phyloP scores from a whole-genome alignment of 2,113 vertebrate genomes.

The Euleptes europaea region DNA sequence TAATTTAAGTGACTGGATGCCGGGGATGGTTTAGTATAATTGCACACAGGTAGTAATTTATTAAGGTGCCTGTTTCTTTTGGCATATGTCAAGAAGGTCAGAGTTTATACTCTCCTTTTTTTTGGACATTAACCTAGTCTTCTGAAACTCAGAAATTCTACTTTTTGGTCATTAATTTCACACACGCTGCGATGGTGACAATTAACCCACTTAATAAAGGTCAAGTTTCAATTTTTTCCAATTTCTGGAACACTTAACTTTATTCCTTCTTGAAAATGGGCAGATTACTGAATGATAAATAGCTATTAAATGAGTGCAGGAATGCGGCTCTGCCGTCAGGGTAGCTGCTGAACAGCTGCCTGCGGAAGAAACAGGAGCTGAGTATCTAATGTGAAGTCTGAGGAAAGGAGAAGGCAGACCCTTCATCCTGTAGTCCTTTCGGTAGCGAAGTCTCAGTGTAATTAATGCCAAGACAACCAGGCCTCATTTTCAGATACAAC shows the following conservation, averaged over 20 bases:
- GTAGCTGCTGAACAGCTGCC: constrained; percentile 50
- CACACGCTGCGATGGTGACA: constrained; percentile 84
- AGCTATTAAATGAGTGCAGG: constrained; percentile 76
- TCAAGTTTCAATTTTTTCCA: constrained; percentile 84
- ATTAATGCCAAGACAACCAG: background rate
- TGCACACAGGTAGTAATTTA: constrained; percentile 78
- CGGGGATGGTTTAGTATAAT: constrained; percentile 74
- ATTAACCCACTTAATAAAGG: constrained; percentile 88
- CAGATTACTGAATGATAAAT: constrained; percentile 78
- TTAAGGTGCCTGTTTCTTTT: constrained; percentile 74
- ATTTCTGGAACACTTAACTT: constrained; percentile 82
- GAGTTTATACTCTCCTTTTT: constrained; percentile 78
- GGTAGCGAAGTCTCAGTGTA: constrained; percentile 33
- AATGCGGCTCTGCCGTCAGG: constrained; percentile 71
- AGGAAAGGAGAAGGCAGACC: background rate
- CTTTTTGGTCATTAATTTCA: constrained; percentile 83
- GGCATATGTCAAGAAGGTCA: constrained; percentile 81
- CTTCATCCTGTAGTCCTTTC: background rate
- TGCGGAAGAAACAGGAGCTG: constrained; percentile 48
- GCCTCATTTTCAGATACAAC: background rate
- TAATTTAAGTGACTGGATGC: constrained; percentile 75
- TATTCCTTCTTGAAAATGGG: constrained; percentile 79
- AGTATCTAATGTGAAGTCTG: constrained; percentile 50
- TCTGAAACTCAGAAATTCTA: constrained; percentile 77
- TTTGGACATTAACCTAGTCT: constrained; percentile 80